A percentile compares a stretch with the other conserved stretches of the same genome.
Conservation (phyloP, 1,140 invertebrate genomes). For the Paraescarpia echinospica region DNA sequence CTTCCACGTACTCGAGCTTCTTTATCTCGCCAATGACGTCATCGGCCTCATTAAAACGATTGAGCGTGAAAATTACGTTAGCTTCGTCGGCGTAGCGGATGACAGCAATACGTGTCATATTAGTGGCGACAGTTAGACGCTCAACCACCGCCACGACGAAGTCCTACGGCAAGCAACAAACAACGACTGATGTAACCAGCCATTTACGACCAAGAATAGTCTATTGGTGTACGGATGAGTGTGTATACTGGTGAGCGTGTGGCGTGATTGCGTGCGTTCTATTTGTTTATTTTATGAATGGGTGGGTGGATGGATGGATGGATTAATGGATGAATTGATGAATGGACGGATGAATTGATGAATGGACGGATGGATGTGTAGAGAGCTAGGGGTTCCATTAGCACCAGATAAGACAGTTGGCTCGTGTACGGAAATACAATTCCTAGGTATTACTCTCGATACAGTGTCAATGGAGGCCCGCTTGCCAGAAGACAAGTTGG, state of each 20-base stretch:
- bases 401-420: too few relatives aligned
- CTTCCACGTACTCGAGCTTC: conserved; percentile 7
- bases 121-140: background rate
- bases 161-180: conserved; percentile 1
- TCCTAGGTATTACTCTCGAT: too few relatives aligned
- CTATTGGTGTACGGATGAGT: background rate
- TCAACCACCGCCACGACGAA: conserved; percentile 19
- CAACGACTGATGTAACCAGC: background rate
- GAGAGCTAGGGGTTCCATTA: too few relatives aligned
- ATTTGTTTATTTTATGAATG: too few relatives aligned
- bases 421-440: too few relatives aligned
- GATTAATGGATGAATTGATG: too few relatives aligned
- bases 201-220: background rate
- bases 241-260: background rate
- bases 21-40: conserved; percentile 1
- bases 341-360: too few relatives aligned
- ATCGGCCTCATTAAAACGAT: background rate
- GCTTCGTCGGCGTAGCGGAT: conserved; percentile 16
- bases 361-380: too few relatives aligned
- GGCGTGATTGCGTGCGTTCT: background rate
- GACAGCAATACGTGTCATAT: conserved; percentile 13
- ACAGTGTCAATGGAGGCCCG: too few relatives aligned
- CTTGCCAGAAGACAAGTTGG: too few relatives aligned
- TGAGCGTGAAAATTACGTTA: conserved; percentile 14
- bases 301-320: too few relatives aligned